Evolutionary conservation across 2,113 vertebrate genomes (phyloP).

Genomic region (Callorhinus ursinus): DNA sequence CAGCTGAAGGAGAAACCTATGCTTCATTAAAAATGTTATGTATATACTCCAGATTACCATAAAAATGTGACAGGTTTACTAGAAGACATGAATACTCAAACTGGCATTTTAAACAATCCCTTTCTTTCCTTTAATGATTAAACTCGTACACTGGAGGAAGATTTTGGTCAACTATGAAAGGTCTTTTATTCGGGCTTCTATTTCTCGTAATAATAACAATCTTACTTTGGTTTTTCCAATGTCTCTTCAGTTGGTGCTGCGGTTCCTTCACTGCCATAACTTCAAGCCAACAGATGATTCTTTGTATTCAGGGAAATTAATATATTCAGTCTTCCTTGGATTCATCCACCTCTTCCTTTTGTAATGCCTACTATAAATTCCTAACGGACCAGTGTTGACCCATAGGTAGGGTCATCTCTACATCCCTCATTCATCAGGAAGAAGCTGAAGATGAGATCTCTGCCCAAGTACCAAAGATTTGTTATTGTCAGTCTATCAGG

Average conservation of each 20-base stretch:
- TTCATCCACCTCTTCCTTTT: not conserved
- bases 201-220: not conserved
- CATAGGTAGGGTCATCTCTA: not conserved
- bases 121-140: not conserved
- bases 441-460: not conserved
- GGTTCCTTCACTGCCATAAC: not conserved
- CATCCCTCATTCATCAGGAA: not conserved
- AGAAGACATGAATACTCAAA: not conserved
- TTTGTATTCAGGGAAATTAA: not conserved
- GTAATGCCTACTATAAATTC: not conserved
- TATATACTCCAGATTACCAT: not conserved
- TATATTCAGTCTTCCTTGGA: not conserved
- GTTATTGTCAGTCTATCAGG: not conserved
- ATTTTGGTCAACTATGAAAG: not conserved
- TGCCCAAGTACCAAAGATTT: not conserved
- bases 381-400: not conserved
- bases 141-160: not conserved
- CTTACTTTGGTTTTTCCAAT: not conserved
- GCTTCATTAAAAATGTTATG: not conserved
- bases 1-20: not conserved
- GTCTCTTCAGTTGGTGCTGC: not conserved
- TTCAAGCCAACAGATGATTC: not conserved
- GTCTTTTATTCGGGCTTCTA: not conserved
- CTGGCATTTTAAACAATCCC: not conserved
- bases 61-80: not conserved